Percentiles rank a stretch among this genome's conserved stretches.
Conservation (phyloP, 2,113 vertebrate species). For the Heterotis niloticus region DNA sequence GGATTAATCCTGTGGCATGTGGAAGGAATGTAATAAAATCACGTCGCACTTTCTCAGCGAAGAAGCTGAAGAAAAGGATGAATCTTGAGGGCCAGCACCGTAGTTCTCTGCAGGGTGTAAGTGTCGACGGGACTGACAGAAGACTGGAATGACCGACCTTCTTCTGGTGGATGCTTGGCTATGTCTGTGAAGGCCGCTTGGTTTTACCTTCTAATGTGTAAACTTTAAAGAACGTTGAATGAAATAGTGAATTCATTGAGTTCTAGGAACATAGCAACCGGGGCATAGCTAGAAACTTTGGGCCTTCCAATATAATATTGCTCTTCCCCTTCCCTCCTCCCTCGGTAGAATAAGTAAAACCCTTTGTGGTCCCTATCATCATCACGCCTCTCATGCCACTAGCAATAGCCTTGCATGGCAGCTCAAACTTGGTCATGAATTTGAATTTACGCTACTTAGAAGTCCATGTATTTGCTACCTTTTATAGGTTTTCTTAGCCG, state of each 20-base stretch:
- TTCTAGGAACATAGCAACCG: background rate
- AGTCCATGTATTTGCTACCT: background rate
- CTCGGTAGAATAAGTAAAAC: background rate
- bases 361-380: background rate
- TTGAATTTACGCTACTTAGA: background rate
- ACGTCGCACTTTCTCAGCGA: background rate
- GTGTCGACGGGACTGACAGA: too few relatives aligned
- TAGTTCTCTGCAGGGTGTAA: too few relatives aligned
- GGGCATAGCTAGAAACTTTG: background rate
- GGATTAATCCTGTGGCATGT: conserved; percentile 2
- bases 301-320: background rate
- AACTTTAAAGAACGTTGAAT: too few relatives aligned
- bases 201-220: background rate
- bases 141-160: background rate
- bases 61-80: background rate
- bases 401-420: too few relatives aligned
- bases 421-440: too few relatives aligned
- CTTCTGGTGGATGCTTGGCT: background rate
- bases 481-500: too few relatives aligned
- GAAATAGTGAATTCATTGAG: too few relatives aligned
- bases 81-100: background rate
- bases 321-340: too few relatives aligned
- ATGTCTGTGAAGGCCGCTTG: background rate
- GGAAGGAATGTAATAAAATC: background rate
- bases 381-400: too few relatives aligned